Evolutionary conservation across 2,113 vertebrate genomes (phyloP), one percentile per base, ranked within the genome.

Genomic region (Donacobius atricapilla): DNA sequence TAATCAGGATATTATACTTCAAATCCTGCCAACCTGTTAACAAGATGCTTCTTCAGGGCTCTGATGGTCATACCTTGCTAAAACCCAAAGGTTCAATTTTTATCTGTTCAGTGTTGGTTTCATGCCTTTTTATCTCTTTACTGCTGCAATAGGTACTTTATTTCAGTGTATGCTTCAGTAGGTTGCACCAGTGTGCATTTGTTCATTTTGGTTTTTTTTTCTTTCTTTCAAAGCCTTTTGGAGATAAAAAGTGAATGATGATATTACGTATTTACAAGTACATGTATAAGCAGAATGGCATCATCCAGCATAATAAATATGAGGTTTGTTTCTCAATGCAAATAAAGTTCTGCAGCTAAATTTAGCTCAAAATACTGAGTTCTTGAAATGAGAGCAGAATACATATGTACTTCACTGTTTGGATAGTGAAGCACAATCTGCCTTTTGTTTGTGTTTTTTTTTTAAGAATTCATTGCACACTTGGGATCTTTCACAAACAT

Each of bases 1-100:
- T 81, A 25, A 83, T 92, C 78, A 90, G 73, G 86, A 93, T 90
- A 88, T 63, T 91, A 70, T 80, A 23, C 54, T 84, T 82, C 30
- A 57, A 3, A 82, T 70, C 35, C 60, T 91, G 71, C 75, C 78
- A 93, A 0, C 40, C 42, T 65, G 78, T 70, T 63, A 93, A 54
- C 21, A 63, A 79, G 81, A 71, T 87, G 45, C 25, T 79, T 69
- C 40, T 85, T 64, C 51, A 27, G 65, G 39, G 15, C 28, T 72
- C 60, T 84, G 47, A 23, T 42, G 71, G 57, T 63, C 88, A 17
- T 13, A 45, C 44, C 28, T 95, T 84, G 56, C 19, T 47, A 48
- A 77, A 77, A 71, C 80, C 22, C 20, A 64, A 45, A 61, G 7
- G 4, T 57, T 92, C 84, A 44, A 37, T 83, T 90, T 90, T 84